Base-by-base conservation (phyloP, 2,797 vertebrate genomes). In the Fringilla coelebs region DNA sequence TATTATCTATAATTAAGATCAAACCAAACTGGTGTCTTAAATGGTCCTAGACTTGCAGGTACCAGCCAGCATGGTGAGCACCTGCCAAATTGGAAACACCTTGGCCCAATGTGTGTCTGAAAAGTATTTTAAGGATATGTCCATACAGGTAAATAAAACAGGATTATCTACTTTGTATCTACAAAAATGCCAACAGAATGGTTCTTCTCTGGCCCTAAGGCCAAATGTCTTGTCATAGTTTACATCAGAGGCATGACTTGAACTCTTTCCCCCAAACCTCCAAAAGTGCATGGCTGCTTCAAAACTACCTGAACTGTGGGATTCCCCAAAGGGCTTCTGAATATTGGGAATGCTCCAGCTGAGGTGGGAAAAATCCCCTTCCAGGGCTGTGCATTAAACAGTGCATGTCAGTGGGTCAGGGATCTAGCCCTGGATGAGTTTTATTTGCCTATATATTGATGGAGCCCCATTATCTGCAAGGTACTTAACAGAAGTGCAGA, bases 271-370 rank as follows among this genome's bases (percentile, higher is more conserved):
- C 3, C 7, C 2, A 68, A 40, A 72, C 4, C 8, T 46, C 34
- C 45, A 63, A 29, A 80, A 57, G 9, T 25, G 7, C 48, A n/a
- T 0, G 0, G 20, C 19, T 62, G 4, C 20, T 40, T 40, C 36
- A 19, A 45, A 79, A 52, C 6, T 32, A 6, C 14, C 28, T 57
- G 52, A 61, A 17, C 4, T 52, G 22, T 43, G 34, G 10, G 38
- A 38, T 19, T 51, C 54, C 34, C 10, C 6, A 13, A 19, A 61
- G 2, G 22, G 9, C 7, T 43, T 13, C 36, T 72, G 54, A 65
- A 34, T 9, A 54, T 0, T 48, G 20, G 19, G 34, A 85, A 66
- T 58, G 6, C 9, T 45, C 16, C 43, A 28, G 3, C 3, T 68
- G 19, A 17, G n/a, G 6, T 36, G 10, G 29, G 6, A 20, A 81